Base-by-base conservation (phyloP, 2,888 invertebrate species). In the Coenonympha glycerion region DNA sequence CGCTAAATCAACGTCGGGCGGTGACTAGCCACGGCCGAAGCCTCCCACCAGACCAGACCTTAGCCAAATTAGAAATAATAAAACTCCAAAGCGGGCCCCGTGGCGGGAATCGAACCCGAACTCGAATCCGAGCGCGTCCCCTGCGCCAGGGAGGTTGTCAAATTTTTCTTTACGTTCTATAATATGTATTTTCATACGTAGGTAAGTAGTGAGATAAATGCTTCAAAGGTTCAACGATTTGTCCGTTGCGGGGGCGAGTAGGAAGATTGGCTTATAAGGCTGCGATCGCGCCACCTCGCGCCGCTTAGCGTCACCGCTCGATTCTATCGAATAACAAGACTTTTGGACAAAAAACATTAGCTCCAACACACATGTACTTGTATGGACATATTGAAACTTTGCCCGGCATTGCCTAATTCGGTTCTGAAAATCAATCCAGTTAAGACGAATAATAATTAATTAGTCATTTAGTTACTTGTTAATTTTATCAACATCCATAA, bases 191-290 rank as follows among this genome's bases (percentile, higher is more conserved):
- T n/a, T n/a, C n/a, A n/a, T n/a, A n/a, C n/a, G n/a, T n/a, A n/a
- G n/a, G n/a, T n/a, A n/a, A n/a, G n/a, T n/a, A n/a, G n/a, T n/a
- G n/a, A 61, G 70, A 72, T 71, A 76, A 79, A 76, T 71, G 64
- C 63, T 63, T 60, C 62, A 57, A 53, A 69, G 64, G 72, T 76
- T 76, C 73, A 71, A 74, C 70, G 70, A 70, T 65, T 65, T 63
- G 57, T 62, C 65, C 64, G 46, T n/a, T 48, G 86, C 78, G 86
- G 86, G 85, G 86, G 87, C 85, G 86, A 81, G 66, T 80, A 82
- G 83, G 83, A 82, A 81, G 79, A 75, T 71, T 63, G 67, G 69
- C 85, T 68, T 84, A 82, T 82, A 86, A 68, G 86, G 86, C 60
- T 64, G 63, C 65, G 70, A 65, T n/a, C n/a, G n/a, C n/a, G n/a